Evolutionary conservation across 37 sponge, comb jelly and placozoan species (phyloP).

Genomic region (Aphrocallistes beatrix): DNA sequence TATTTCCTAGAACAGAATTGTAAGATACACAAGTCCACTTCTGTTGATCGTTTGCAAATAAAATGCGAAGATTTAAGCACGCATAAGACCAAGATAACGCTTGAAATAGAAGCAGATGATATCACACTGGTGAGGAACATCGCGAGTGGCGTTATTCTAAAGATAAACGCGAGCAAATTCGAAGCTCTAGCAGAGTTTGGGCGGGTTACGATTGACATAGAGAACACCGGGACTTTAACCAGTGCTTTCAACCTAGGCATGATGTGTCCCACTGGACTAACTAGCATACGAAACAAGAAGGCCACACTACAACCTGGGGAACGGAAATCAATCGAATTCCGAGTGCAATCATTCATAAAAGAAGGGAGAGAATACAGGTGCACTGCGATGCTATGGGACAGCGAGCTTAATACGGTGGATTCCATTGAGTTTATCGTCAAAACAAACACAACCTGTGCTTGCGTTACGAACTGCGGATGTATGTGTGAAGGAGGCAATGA

Average conservation of each 20-base stretch:
- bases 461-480: background rate
- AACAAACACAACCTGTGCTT: constrained; percentile 6
- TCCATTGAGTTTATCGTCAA: background rate
- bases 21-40: background rate
- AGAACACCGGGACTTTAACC: background rate
- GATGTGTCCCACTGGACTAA: background rate
- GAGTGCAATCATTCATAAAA: background rate
- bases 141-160: background rate
- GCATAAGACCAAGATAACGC: background rate
- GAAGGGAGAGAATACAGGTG: background rate
- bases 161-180: background rate
- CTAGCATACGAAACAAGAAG: background rate
- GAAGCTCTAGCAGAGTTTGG: constrained; percentile 12
- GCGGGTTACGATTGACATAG: constrained; percentile 5
- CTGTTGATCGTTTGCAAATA: background rate
- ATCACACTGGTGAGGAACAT: constrained; percentile 5
- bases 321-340: background rate
- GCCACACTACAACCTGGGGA: background rate
- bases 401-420: background rate
- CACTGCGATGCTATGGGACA: constrained; percentile 10
- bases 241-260: background rate
- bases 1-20: constrained; percentile 1
- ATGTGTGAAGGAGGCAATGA: constrained; percentile 8
- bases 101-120: background rate
- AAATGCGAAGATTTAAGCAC: background rate